phyloP scores from a whole-genome alignment of 2,113 vertebrate species.

The Tragelaphus strepsiceros region DNA sequence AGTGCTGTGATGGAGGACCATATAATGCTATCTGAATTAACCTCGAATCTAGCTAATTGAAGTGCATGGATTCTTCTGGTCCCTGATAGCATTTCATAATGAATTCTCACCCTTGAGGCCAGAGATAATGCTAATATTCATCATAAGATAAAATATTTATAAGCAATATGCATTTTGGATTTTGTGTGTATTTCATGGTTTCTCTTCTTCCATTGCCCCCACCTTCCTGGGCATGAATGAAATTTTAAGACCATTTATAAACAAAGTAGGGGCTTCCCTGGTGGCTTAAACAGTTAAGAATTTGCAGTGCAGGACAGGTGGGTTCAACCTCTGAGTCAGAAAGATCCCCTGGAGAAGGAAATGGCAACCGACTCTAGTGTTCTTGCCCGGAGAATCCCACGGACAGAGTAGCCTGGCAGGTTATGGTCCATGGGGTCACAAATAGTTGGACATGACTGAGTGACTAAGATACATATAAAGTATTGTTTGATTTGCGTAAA shows the following conservation, averaged over 20 bases:
- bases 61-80: not conserved
- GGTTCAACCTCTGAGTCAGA: not conserved
- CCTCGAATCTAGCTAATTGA: not conserved
- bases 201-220: not conserved
- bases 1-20: not conserved
- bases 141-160: not conserved
- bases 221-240: not conserved
- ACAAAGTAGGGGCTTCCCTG: not conserved
- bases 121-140: not conserved
- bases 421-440: not conserved
- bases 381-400: not conserved
- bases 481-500: not conserved
- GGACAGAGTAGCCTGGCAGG: not conserved
- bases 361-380: not conserved
- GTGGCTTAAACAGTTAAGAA: not conserved
- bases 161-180: not conserved
- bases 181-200: not conserved
- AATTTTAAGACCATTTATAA: conserved; percentile 5
- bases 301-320: not conserved
- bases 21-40: not conserved
- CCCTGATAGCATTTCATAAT: not conserved
- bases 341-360: not conserved
- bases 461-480: not conserved
- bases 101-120: not conserved
- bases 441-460: not conserved